These are phyloP conservation scores for Poecile montanus DNA, from an alignment of 2,797 vertebrate genomes.

Conservation along the genomic window DNA sequence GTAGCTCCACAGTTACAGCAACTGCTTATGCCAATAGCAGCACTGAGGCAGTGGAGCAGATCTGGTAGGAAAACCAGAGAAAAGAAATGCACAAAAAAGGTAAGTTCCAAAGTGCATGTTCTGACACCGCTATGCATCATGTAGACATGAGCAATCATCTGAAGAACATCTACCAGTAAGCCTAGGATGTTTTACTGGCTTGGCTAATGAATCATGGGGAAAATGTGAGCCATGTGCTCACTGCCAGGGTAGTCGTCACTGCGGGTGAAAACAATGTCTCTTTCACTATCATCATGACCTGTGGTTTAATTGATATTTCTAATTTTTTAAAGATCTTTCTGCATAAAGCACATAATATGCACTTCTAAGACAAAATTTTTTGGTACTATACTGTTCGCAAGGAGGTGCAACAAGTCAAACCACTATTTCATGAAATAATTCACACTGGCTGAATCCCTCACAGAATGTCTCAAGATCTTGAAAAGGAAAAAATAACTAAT, in stretches of 20 bases:
- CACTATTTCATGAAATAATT: conserved; percentile 25
- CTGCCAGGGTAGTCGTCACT: neutral
- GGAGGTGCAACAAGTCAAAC: neutral
- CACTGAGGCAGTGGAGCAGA: neutral
- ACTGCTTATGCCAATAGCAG: neutral
- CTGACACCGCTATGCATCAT: neutral
- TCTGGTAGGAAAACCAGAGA: conserved; percentile 39
- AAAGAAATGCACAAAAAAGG: neutral
- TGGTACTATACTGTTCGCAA: neutral
- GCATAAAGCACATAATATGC: neutral
- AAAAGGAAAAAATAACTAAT: conserved; percentile 40
- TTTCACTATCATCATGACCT: neutral
- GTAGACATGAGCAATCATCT: neutral
- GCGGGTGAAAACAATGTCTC: neutral
- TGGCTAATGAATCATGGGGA: conserved; percentile 38
- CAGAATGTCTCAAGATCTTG: conserved; percentile 11
- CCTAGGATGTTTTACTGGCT: neutral
- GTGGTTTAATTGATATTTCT: conserved; percentile 16
- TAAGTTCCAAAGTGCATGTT: conserved; percentile 14
- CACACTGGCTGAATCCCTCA: conserved; percentile 4
- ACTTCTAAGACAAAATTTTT: conserved; percentile 4
- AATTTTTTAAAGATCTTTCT: neutral
- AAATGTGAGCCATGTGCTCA: conserved; percentile 4
- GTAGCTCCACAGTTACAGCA: neutral
- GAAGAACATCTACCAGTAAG: conserved; percentile 41